Conservation (phyloP, 2,888 invertebrate species). For the Cremastobaeus sp. region DNA sequence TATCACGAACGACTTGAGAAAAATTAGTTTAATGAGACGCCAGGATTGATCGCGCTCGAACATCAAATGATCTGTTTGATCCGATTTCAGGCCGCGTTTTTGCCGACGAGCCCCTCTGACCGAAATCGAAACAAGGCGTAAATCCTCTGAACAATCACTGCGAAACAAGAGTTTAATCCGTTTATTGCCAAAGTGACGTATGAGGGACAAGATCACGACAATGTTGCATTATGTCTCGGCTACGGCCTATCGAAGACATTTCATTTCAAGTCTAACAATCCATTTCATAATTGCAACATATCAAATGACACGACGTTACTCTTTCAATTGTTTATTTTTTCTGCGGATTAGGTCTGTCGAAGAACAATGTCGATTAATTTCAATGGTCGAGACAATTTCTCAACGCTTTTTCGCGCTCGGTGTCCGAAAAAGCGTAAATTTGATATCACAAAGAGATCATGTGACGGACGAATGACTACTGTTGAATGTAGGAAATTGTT, state of each 20-base stretch:
- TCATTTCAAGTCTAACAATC: constrained; percentile 16
- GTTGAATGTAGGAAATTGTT: no score
- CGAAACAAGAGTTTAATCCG: constrained; percentile 18
- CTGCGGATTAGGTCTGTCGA: no score
- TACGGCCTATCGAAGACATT: constrained; percentile 22
- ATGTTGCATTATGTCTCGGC: constrained; percentile 19
- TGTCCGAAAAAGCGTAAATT: no score
- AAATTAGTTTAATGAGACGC: constrained; percentile 37
- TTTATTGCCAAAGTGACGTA: constrained; percentile 25
- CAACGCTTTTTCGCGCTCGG: no score
- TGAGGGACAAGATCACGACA: constrained; percentile 17
- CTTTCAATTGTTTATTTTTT: constrained; percentile 12
- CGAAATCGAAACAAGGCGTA: constrained; percentile 9
- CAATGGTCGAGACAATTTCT: no score
- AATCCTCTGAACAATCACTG: constrained; percentile 5
- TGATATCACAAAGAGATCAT: no score
- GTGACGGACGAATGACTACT: no score
- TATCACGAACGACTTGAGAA: constrained; percentile 40
- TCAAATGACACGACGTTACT: constrained; percentile 4
- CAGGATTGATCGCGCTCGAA: constrained; percentile 10
- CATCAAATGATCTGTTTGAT: constrained; percentile 3
- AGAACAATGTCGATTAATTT: no score
- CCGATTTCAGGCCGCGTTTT: constrained; percentile 6
- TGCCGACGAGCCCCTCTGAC: no score
- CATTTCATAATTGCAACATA: constrained; percentile 4